These are phyloP conservation scores for Triplophysa yarkandensis DNA, from an alignment of 2,797 vertebrate genomes.

Conservation along the genomic window DNA sequence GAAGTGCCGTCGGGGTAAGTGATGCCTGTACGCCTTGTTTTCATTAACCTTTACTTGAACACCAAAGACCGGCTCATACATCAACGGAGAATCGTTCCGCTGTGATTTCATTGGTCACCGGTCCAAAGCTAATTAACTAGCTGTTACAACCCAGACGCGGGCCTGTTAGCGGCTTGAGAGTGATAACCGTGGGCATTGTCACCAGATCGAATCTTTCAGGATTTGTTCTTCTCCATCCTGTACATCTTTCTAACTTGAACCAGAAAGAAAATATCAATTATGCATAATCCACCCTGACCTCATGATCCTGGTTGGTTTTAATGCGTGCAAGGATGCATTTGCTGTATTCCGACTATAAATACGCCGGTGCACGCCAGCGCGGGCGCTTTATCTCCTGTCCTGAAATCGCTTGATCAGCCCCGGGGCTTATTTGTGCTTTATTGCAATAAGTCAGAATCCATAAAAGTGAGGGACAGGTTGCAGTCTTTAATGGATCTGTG, in stretches of 20 bases:
- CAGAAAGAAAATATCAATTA: not conserved
- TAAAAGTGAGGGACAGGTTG: constrained; percentile 36
- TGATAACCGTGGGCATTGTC: constrained; percentile 32
- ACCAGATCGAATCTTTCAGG: not conserved
- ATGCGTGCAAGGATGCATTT: not conserved
- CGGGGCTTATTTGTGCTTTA: constrained; percentile 23
- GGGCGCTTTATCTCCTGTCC: constrained; percentile 25
- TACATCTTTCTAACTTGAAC: not conserved
- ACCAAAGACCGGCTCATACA: constrained; percentile 23
- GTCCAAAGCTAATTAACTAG: constrained; percentile 45
- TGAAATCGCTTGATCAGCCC: constrained; percentile 29
- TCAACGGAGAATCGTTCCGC: constrained; percentile 28
- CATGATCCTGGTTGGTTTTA: not conserved
- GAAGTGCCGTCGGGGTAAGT: constrained; percentile 28
- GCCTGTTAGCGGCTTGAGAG: constrained; percentile 22
- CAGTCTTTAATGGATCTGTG: constrained; percentile 36
- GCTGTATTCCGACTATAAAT: constrained; percentile 2
- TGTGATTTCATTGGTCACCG: constrained; percentile 33
- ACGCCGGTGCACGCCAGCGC: not conserved
- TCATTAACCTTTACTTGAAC: constrained; percentile 37
- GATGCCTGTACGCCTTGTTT: constrained; percentile 19
- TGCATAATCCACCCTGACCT: not conserved
- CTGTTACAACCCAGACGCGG: constrained; percentile 20
- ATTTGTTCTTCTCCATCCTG: not conserved
- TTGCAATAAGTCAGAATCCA: constrained; percentile 46